Conservation (phyloP, 2,888 invertebrate species). For the Cerastoderma edule region DNA sequence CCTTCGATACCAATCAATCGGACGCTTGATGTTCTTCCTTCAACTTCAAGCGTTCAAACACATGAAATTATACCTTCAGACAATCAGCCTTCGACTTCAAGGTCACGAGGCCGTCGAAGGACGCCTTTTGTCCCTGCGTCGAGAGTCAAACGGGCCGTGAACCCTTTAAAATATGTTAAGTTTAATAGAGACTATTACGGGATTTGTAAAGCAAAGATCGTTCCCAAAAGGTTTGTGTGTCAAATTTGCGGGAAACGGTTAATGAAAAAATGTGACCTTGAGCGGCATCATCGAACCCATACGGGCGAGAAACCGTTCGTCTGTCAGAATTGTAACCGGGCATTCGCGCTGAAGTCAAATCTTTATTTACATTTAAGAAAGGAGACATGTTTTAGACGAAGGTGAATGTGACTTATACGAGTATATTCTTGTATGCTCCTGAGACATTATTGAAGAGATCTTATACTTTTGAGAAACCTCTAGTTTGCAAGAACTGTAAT, state of each 20-base stretch:
- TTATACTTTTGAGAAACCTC: slow-evolving; percentile 48
- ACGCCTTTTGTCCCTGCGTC: too few species aligned
- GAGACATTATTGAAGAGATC: too few species aligned
- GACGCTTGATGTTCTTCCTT: too few species aligned
- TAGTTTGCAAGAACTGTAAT: slow-evolving; percentile 29
- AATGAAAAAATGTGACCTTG: slow-evolving; percentile 41
- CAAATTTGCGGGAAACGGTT: slow-evolving; percentile 34
- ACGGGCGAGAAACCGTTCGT: slow-evolving; percentile 47
- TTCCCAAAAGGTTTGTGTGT: slow-evolving; percentile 50
- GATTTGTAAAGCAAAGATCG: slow-evolving; percentile 33
- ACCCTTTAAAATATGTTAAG: slow-evolving; percentile 32
- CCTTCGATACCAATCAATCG: too few species aligned
- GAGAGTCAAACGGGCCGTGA: slow-evolving; percentile 22
- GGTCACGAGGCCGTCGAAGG: too few species aligned
- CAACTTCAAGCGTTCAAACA: too few species aligned
- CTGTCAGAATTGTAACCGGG: slow-evolving; percentile 30
- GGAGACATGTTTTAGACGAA: background rate
- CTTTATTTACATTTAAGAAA: slow-evolving; percentile 8
- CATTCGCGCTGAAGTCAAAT: slow-evolving; percentile 30
- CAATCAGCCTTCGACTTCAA: too few species aligned
- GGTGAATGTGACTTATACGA: too few species aligned
- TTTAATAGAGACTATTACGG: slow-evolving; percentile 53
- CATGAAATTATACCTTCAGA: too few species aligned
- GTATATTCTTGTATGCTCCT: too few species aligned
- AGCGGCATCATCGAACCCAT: slow-evolving; percentile 38